Evolutionary conservation across 2,113 vertebrate genomes (phyloP).

Genomic region (Leptodactylus fuscus): DNA sequence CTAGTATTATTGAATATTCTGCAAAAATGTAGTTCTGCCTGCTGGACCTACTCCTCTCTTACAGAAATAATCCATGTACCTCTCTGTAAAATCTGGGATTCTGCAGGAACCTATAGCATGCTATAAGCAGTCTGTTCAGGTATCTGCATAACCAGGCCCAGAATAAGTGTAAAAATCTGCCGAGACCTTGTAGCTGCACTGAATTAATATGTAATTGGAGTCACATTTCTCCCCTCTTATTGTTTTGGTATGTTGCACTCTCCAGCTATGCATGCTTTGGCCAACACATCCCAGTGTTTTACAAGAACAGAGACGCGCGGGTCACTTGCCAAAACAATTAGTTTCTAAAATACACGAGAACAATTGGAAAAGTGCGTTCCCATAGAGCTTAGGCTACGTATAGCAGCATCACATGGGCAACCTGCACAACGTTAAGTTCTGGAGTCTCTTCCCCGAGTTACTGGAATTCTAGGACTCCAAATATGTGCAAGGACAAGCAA

Average conservation of each 20-base stretch:
- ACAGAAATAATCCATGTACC: no score
- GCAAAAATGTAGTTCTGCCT: no score
- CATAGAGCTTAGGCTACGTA: constrained; percentile 45
- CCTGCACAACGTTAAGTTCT: constrained; percentile 24
- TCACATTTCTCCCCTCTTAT: neutral
- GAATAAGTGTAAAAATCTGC: neutral
- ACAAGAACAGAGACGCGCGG: constrained; percentile 15
- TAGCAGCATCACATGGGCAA: constrained; percentile 35
- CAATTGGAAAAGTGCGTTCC: constrained; percentile 19
- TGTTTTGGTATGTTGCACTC: neutral
- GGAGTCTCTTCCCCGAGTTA: constrained; percentile 45
- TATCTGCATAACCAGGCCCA: neutral
- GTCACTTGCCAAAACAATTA: constrained; percentile 30
- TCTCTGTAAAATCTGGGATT: no score
- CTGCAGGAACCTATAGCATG: no score
- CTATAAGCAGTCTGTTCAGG: neutral
- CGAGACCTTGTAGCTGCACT: neutral
- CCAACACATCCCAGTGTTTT: neutral
- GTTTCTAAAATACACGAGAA: constrained; percentile 30
- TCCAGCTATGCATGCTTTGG: constrained; percentile 14
- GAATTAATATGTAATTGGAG: neutral
- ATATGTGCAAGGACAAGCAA: constrained; percentile 40
- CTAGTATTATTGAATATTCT: no score
- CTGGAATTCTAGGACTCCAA: constrained; percentile 35
- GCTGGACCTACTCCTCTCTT: no score